These are phyloP conservation scores for Beaufortia kweichowensis DNA, from an alignment of 2,113 vertebrate species.

Conservation along the genomic window DNA sequence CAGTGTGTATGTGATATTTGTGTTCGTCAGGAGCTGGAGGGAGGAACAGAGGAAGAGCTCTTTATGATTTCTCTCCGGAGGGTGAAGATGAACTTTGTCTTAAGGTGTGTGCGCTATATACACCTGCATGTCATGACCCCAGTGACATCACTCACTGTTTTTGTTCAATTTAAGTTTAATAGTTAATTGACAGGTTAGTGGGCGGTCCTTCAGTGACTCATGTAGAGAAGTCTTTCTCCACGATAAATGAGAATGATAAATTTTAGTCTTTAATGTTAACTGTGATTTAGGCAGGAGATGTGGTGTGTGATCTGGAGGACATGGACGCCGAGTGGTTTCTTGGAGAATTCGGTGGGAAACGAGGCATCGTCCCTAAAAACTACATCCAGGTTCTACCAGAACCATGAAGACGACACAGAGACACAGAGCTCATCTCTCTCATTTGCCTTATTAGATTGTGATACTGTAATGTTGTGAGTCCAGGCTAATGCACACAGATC, in stretches of 20 bases:
- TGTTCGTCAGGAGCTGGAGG: constrained; percentile 44
- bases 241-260: too few species aligned
- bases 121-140: too few species aligned
- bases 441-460: constrained; percentile 17
- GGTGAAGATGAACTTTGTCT: constrained; percentile 88
- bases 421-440: background rate
- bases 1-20: background rate
- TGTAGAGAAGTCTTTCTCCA: too few species aligned
- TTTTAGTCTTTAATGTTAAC: too few species aligned
- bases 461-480: background rate
- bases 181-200: too few species aligned
- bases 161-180: constrained; percentile 4
- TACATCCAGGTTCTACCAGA: constrained; percentile 63
- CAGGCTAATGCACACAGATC: too few species aligned
- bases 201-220: too few species aligned
- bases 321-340: constrained; percentile 72
- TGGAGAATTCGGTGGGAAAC: constrained; percentile 62
- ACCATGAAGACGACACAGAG: background rate
- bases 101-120: constrained; percentile 73
- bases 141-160: background rate
- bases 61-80: constrained; percentile 87
- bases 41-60: constrained; percentile 76
- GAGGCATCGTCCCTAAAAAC: constrained; percentile 72
- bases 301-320: constrained; percentile 63
- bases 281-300: constrained; percentile 71